Conservation (phyloP, 2,888 invertebrate species). For the Cotesia congregata region DNA sequence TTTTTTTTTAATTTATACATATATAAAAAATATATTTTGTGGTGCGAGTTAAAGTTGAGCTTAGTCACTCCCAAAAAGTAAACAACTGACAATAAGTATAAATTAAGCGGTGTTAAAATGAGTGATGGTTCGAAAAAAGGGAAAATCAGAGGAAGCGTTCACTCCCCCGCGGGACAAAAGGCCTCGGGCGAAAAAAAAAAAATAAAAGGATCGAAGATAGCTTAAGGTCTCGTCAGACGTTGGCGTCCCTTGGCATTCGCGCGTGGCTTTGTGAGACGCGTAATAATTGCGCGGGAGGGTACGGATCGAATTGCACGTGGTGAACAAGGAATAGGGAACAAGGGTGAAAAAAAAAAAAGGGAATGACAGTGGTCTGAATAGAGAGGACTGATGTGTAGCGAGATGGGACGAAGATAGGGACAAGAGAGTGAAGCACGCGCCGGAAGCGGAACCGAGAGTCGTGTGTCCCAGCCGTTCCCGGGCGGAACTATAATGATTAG, state of each 20-base stretch:
- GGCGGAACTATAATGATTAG: conserved; percentile 71
- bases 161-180: neutral
- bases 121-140: conserved; percentile 61
- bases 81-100: neutral
- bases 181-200: conserved; percentile 19
- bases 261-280: conserved; percentile 63
- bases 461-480: conserved; percentile 69
- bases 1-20: too few relatives aligned
- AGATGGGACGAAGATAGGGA: conserved; percentile 41
- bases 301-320: conserved; percentile 46
- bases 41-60: too few relatives aligned
- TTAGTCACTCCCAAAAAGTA: too few relatives aligned
- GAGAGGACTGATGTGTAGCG: conserved; percentile 26
- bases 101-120: conserved; percentile 57
- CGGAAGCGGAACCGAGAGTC: conserved; percentile 70
- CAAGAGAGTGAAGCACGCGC: conserved; percentile 59
- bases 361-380: conserved; percentile 19
- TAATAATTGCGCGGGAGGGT: conserved; percentile 67
- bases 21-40: too few relatives aligned
- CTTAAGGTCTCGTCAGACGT: conserved; percentile 40
- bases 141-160: neutral
- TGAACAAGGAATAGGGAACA: conserved; percentile 32
- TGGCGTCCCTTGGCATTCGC: conserved; percentile 52
- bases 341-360: neutral
- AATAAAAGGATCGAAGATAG: conserved; percentile 46